Percentiles rank a stretch among this genome's conserved stretches.
Conservation (phyloP, 2,888 invertebrate genomes). For the Zaprionus bogoriensis region DNA sequence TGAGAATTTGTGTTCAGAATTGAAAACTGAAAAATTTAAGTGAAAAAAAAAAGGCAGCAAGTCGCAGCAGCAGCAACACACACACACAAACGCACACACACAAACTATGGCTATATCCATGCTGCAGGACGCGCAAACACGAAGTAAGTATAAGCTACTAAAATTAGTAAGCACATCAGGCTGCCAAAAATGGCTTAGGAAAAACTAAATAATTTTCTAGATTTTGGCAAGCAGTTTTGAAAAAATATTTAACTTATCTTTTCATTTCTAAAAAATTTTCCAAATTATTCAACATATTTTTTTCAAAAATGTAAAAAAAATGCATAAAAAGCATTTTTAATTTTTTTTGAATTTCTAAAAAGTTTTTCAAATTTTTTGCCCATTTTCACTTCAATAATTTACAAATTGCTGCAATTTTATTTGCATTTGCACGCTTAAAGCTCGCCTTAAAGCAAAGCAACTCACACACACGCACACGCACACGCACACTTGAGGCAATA, state of each 20-base stretch:
- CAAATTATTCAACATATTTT: neutral
- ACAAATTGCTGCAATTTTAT: too few relatives aligned
- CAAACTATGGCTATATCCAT: conserved; percentile 81
- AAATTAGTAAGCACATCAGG: neutral
- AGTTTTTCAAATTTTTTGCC: neutral
- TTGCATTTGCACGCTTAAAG: conserved; percentile 23
- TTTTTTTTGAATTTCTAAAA: neutral
- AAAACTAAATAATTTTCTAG: too few relatives aligned
- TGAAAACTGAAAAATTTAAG: conserved; percentile 32
- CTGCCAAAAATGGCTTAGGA: neutral
- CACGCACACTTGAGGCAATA: conserved; percentile 40
- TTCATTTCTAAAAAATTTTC: neutral
- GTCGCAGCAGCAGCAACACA: conserved; percentile 18
- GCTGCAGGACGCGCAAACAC: conserved; percentile 82
- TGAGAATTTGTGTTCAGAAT: conserved; percentile 57
- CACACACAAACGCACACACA: too few relatives aligned
- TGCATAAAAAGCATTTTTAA: neutral
- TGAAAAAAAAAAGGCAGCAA: conserved; percentile 32
- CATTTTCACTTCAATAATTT: too few relatives aligned
- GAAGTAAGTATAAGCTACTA: conserved; percentile 73
- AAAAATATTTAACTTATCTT: neutral
- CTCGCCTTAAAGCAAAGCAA: conserved; percentile 27
- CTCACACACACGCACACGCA: neutral
- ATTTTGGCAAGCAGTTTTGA: too few relatives aligned
- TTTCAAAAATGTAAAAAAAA: too few relatives aligned